Base-by-base conservation (phyloP, 2,113 vertebrate genomes). In the Amphiprion ocellaris region DNA sequence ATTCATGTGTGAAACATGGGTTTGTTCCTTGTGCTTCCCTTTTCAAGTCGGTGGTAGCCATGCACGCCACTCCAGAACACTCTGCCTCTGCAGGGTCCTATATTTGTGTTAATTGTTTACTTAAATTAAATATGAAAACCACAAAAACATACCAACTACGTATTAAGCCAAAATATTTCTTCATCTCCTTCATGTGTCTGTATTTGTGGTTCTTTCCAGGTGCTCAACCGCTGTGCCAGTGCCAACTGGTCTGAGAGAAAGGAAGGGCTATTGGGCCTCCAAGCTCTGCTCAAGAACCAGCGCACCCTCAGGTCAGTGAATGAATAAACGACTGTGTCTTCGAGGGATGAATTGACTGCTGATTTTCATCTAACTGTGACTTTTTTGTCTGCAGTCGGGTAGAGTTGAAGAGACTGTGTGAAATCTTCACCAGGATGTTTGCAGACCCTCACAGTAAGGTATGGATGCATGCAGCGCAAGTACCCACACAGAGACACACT, bases 381-480 rank as follows among this genome's bases (percentile, higher is more conserved):
- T 79, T 39, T 54, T 75, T 65, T 83, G 0, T 64, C 90, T 84
- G 58, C 95, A 99, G 98, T 90, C 98, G 97, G 67, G 98, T 99
- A 75, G 98, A 99, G 89, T 93, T 99, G 91, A 99, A 99, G 95
- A 96, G 98, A 74, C 94, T 99, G 64, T 99, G 98, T 94, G 98
- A 99, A 91, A 99, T 99, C 94, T 99, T 99, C 95, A 99, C 98
- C 30, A 94, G 98, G 87, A 99, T 99, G 98, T 99, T 99, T 93
- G 98, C 98, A 50, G 98, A 99, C 93, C 98, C 98, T 87, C 98
- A 99, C 86, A 99, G 98, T 95, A 99, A 99, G 97, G 98, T 99
- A 98, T 78, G 88, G 61, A 4, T 84, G 88, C 84, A 91, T 86
- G 84, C 30, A n/a, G 69, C 30, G 4, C 56, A 84, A 44, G 69